Percentiles rank a stretch among this genome's conserved stretches.
phyloP scores from a whole-genome alignment of 2,797 vertebrate species.

The Amniataba percoides region DNA sequence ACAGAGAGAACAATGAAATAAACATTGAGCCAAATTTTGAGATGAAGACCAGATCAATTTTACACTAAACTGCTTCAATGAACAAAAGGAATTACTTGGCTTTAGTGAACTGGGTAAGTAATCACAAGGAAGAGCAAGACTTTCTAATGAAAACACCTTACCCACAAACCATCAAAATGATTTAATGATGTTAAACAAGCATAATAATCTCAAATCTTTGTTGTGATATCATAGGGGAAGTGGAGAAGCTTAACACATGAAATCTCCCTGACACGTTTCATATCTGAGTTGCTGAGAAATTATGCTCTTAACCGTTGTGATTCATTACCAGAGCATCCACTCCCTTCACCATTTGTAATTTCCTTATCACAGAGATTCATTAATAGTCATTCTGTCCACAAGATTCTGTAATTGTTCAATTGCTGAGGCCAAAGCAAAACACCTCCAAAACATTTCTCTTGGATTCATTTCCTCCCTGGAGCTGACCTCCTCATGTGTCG shows the following conservation, averaged over 20 bases:
- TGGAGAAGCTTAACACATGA: constrained; percentile 25
- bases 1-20: constrained; percentile 45
- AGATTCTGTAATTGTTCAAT: constrained; percentile 43
- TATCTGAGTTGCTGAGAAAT: constrained; percentile 22
- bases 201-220: constrained; percentile 33
- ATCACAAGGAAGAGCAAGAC: constrained; percentile 8
- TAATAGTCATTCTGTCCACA: constrained; percentile 39
- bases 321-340: constrained; percentile 38
- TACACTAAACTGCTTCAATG: constrained; percentile 22
- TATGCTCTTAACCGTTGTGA: constrained; percentile 4
- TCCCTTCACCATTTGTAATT: constrained; percentile 40
- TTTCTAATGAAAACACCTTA: constrained; percentile 27
- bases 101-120: constrained; percentile 7
- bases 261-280: constrained; percentile 30
- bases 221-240: constrained; percentile 15
- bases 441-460: constrained; percentile 68
- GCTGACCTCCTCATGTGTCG: constrained; percentile 45
- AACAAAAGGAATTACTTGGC: constrained; percentile 20
- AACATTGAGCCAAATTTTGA: constrained; percentile 19
- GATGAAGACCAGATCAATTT: constrained; percentile 44
- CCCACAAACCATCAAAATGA: constrained; percentile 22
- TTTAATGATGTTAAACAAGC: constrained; percentile 19
- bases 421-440: constrained; percentile 53
- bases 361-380: constrained; percentile 66
- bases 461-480: constrained; percentile 48